A percentile compares a stretch with the other conserved stretches of the same genome.
phyloP scores from a whole-genome alignment of 2,797 vertebrate species.

The Anabas testudineus region DNA sequence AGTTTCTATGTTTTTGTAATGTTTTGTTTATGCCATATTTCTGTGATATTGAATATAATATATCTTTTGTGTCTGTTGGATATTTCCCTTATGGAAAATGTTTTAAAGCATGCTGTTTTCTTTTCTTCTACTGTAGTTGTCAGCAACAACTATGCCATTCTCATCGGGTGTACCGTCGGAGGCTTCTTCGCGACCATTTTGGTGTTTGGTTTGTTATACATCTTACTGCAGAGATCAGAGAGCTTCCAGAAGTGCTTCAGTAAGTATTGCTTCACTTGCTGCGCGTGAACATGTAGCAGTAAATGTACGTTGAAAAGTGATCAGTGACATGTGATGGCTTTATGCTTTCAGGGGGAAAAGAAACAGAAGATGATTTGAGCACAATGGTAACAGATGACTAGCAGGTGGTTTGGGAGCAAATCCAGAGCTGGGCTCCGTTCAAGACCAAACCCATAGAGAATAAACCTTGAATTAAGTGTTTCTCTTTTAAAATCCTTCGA shows the following conservation, averaged over 20 bases:
- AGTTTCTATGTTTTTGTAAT: not conserved
- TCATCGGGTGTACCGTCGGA: constrained; percentile 68
- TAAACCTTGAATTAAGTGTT: not conserved
- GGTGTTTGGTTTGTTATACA: constrained; percentile 53
- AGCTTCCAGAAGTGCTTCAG: constrained; percentile 57
- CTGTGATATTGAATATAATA: too few species aligned
- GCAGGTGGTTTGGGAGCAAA: not conserved
- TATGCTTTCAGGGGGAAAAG: constrained; percentile 48
- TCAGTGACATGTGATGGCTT: constrained; percentile 12
- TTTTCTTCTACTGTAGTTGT: constrained; percentile 46
- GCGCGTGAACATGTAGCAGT: not conserved
- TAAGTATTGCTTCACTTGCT: constrained; percentile 38
- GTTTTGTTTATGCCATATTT: not conserved
- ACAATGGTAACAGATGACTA: constrained; percentile 54
- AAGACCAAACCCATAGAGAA: not conserved
- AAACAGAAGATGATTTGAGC: constrained; percentile 54
- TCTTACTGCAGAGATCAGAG: constrained; percentile 53
- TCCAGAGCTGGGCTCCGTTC: not conserved
- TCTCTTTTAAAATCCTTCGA: not conserved
- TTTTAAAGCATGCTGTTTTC: not conserved
- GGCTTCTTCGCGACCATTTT: constrained; percentile 69
- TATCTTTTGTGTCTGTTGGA: too few species aligned
- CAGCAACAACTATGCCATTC: not conserved
- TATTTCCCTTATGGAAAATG: too few species aligned
- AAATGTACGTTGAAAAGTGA: not conserved